Base-by-base conservation (phyloP, 2,113 vertebrate genomes). In the Entelurus aequoreus region DNA sequence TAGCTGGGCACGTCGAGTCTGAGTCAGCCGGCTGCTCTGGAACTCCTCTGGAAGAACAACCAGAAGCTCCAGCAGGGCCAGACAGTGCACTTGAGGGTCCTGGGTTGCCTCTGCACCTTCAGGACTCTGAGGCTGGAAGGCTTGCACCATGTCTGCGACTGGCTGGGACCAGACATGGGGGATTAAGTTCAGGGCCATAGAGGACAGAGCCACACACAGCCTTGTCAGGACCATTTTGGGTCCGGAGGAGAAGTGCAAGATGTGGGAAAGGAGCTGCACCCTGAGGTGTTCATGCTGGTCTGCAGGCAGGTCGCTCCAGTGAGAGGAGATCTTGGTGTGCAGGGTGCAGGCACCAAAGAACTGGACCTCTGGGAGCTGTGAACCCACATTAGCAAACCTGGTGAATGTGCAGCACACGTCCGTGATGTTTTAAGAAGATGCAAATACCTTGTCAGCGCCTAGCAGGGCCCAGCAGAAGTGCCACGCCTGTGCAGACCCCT, bases 311-410 rank as follows among this genome's bases (percentile, higher is more conserved):
- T 98, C 94, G 0, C 89, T 91, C 96, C 97, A 99, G 77, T 96
- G 93, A 37, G 88, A 92, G 71, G 94, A 94, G 83, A 99, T 97
- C 84, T 98, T 99, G 68, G 91, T 91, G 84, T 98, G 94, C 37
- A 99, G 92, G 21, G 96, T 96, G 5, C 94, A 97, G 76, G 97
- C 96, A 3, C 96, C 97, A 40, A 98, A 99, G 85, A 98, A 98
- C 88, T 98, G 97, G 83, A 98, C 95, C 88, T 98, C 96, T 0
- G 96, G 94, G 63, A 97, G 93, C 90, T 92, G 66, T 6, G 54
- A 16, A 57, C 4, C n/a, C 55, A 42, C 5, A 7, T 16, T 5
- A 44, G 3, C 40, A 57, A 4, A 19, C 15, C 13, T 37, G 4
- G 2, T 14, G 10, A 44, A 38, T 44, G 11, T 49, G 50, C 0